Evolutionary conservation across 2,888 invertebrate species (phyloP), one percentile per base, ranked within the genome.

Genomic region (Drosophila kambysellisi): DNA sequence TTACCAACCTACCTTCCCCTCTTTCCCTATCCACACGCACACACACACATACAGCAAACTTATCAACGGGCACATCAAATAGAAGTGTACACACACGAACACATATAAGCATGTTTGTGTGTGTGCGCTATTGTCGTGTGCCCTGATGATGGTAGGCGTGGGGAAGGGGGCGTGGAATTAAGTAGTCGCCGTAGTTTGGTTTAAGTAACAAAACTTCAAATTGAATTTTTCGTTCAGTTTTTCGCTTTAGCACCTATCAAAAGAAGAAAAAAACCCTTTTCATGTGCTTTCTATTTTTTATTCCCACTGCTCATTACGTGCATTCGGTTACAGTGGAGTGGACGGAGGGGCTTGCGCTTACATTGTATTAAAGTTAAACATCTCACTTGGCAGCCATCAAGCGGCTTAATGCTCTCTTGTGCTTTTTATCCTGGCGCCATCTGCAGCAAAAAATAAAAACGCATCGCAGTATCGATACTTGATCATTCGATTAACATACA

Each of bases 171-270:
- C 77, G 85, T 79, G 86, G 76, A 71, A 76, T 88, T 88, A 88
- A 89, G 85, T 89, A 89, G 90, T 86, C 81, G 76, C 72, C 79
- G 86, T 79, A 88, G 88, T 86, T 88, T 86, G 81, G 74, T 86
- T 89, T 86, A 90, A 90, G 86, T 86, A 90, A 89, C 86, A 86
- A 86, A 86, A 89, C 88, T 90, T 86, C 76, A 86, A 86, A 86
- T 86, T 90, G 86, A 88, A 86, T 86, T 86, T 86, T 88, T 79
- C 83, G 81, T 69, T 79, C 83, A 89, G 81, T 79, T 88, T 82
- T 76, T 84, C 84, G 77, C 87, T 85, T 87, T 88, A 88, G 88
- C 84, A 85, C 89, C 84, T 85, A 88, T 89, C 84, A 84, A 82
- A 86, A 86, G 82, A 46, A 20, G 0, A 25, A 20, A 85, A 85